Evolutionary conservation across 2,113 vertebrate genomes (phyloP).

Genomic region (Dermatemys mawii): DNA sequence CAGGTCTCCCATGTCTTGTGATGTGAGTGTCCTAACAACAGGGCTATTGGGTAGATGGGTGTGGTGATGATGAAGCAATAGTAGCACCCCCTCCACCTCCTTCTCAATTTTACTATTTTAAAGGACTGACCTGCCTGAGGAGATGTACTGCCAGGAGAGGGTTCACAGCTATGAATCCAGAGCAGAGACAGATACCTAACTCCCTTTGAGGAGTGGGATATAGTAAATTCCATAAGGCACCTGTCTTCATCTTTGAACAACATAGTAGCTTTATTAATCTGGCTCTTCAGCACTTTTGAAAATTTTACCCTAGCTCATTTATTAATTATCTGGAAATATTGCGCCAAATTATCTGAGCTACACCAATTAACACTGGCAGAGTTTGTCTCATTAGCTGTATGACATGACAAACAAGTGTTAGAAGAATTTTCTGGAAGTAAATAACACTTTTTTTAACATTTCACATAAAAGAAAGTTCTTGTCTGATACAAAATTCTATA

Average conservation of each 20-base stretch:
- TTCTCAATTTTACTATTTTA: too few relatives aligned
- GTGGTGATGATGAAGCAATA: too few relatives aligned
- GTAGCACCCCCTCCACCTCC: too few relatives aligned
- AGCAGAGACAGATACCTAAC: background rate
- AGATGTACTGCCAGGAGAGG: too few relatives aligned
- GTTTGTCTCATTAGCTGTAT: background rate
- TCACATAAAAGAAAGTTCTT: rapidly evolving
- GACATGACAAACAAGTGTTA: background rate
- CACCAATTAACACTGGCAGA: background rate
- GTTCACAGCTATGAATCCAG: background rate
- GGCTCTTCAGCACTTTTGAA: background rate
- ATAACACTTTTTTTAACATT: background rate
- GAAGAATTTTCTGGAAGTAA: background rate
- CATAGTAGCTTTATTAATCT: background rate
- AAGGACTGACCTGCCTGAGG: too few relatives aligned
- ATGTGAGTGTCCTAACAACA: too few relatives aligned
- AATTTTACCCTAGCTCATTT: background rate
- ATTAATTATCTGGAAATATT: background rate
- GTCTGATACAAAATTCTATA: background rate
- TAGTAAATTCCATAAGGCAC: background rate
- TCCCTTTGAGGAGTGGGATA: background rate
- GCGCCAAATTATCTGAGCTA: background rate
- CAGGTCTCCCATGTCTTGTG: too few relatives aligned
- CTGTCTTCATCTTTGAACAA: background rate
- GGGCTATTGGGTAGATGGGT: too few relatives aligned